Evolutionary conservation across 2,113 vertebrate genomes (phyloP).

Genomic region (Pseudonaja textilis): DNA sequence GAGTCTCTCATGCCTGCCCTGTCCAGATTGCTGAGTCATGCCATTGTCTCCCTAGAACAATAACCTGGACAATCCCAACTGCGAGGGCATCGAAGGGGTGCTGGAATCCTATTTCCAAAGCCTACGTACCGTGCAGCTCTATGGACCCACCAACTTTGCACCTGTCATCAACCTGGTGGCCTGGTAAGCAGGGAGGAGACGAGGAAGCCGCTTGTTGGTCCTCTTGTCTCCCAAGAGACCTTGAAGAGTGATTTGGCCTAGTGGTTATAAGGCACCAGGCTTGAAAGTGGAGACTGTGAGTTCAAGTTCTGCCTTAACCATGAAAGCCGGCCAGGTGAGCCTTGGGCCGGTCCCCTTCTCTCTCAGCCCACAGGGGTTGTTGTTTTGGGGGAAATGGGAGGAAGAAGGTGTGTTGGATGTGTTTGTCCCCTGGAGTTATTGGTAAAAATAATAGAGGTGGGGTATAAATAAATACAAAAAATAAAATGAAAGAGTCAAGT

Average conservation of each 20-base stretch:
- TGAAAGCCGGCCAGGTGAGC: background rate
- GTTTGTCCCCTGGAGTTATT: background rate
- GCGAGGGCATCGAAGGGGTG: slow-evolving; percentile 84
- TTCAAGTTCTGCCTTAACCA: background rate
- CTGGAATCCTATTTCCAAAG: slow-evolving; percentile 92
- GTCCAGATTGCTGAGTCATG: background rate
- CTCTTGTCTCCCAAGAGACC: too few relatives aligned
- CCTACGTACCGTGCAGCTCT: slow-evolving; percentile 88
- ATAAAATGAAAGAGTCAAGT: background rate
- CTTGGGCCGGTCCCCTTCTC: background rate
- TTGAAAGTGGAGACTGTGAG: background rate
- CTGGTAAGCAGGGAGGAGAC: slow-evolving; percentile 70
- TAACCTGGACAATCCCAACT: slow-evolving; percentile 84
- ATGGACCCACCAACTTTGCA: slow-evolving; percentile 92
- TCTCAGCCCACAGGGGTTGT: background rate
- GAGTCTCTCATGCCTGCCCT: background rate
- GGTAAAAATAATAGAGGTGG: background rate
- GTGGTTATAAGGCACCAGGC: background rate
- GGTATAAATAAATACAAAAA: too few relatives aligned
- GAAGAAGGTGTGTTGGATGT: background rate
- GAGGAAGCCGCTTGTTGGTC: background rate
- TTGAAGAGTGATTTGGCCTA: background rate
- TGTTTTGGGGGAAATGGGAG: background rate
- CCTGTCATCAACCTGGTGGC: slow-evolving; percentile 93
- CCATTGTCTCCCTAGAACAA: slow-evolving; percentile 70